Conservation (phyloP, 2,113 vertebrate genomes). For the Syngnathus typhle region DNA sequence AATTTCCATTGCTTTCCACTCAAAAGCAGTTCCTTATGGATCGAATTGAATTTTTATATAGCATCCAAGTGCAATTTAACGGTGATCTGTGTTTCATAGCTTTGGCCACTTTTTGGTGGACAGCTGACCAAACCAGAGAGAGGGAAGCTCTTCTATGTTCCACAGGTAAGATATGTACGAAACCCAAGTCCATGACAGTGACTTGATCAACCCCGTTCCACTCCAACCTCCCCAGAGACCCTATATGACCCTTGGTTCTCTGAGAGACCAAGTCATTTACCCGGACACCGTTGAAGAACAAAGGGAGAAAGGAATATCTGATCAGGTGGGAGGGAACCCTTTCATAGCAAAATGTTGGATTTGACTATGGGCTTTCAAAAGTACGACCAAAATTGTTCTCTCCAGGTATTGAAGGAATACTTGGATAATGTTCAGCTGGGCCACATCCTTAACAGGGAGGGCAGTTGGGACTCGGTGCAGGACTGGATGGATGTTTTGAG, state of each 20-base stretch:
- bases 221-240: conserved; percentile 77
- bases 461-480: conserved; percentile 88
- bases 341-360: not conserved
- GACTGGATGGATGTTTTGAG: conserved; percentile 99
- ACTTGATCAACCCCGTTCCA: not conserved
- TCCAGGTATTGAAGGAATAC: conserved; percentile 92
- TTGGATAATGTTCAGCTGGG: conserved; percentile 94
- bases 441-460: conserved; percentile 89
- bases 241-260: conserved; percentile 93
- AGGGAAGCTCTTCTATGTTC: conserved; percentile 96
- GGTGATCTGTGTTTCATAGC: conserved; percentile 55
- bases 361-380: not conserved
- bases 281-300: conserved; percentile 89
- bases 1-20: no score
- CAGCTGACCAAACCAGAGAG: conserved; percentile 90
- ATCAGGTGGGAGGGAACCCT: conserved; percentile 71
- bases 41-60: no score
- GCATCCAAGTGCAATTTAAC: not conserved
- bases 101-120: conserved; percentile 96
- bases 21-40: no score
- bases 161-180: conserved; percentile 76
- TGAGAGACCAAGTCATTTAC: conserved; percentile 97
- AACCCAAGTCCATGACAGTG: not conserved
- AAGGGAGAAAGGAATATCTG: conserved; percentile 85
- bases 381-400: no score